Percentiles rank a stretch among this genome's conserved stretches.
Conservation (phyloP, 1,140 invertebrate species). For the Hesperophylax magnus region DNA sequence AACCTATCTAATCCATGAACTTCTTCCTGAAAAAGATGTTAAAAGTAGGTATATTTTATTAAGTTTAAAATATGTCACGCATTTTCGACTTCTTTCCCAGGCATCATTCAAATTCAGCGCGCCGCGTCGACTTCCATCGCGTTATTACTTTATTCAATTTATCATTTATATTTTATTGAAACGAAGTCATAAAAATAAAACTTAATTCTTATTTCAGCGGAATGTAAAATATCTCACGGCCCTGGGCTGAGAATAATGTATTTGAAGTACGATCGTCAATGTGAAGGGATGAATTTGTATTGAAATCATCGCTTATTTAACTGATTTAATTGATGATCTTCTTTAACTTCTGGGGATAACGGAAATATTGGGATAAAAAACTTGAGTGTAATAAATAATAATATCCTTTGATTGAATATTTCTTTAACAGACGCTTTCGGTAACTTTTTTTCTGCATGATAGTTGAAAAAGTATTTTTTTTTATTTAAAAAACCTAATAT, state of each 20-base stretch:
- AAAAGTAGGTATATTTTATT: background rate
- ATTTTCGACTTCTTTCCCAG: background rate
- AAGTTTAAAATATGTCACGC: background rate
- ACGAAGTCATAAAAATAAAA: conserved; percentile 8
- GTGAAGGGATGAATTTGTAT: no score
- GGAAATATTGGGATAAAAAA: no score
- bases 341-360: background rate
- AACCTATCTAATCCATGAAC: no score
- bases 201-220: conserved; percentile 1
- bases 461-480: no score
- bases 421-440: no score
- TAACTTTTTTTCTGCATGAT: no score
- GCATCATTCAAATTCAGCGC: conserved; percentile 10
- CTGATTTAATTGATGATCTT: background rate
- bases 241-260: background rate
- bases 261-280: background rate
- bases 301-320: no score
- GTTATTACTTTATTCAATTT: conserved; percentile 21
- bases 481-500: no score
- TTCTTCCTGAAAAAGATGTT: no score
- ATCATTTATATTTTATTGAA: conserved; percentile 10
- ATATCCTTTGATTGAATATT: no score
- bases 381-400: no score
- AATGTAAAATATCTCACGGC: background rate
- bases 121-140: background rate